Conservation (phyloP, 2,113 vertebrate species). For the Phyllostomus hastatus region DNA sequence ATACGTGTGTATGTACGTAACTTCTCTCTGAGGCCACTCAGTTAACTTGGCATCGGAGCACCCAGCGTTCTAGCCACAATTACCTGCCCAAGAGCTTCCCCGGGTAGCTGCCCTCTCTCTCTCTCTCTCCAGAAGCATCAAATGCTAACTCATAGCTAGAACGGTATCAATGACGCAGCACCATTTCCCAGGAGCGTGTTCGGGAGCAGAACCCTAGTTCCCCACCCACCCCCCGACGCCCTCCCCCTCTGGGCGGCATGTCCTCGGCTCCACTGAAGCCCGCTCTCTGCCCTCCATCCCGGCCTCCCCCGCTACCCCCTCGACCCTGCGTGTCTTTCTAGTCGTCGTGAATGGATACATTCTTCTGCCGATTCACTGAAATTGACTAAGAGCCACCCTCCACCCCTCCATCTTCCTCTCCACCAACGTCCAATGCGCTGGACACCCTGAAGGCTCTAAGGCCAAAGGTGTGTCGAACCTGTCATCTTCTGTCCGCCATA, state of each 20-base stretch:
- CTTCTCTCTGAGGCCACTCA: not conserved
- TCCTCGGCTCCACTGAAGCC: not conserved
- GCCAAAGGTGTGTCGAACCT: fast-evolving
- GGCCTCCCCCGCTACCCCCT: not conserved
- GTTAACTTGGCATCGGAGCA: fast-evolving
- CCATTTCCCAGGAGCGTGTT: not conserved
- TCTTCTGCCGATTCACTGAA: not conserved
- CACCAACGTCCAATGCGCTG: not conserved
- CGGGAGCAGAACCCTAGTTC: not conserved
- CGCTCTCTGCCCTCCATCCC: not conserved
- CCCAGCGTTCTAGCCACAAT: too few relatives aligned
- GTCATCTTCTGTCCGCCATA: not conserved
- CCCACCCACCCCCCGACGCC: fast-evolving
- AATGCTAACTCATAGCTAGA: not conserved
- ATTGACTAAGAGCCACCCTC: not conserved
- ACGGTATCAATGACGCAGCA: not conserved
- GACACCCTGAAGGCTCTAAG: not conserved
- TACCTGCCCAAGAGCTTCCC: not conserved
- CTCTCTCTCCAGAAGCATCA: not conserved
- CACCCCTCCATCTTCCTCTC: not conserved
- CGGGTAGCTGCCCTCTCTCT: too few relatives aligned
- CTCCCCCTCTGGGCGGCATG: not conserved
- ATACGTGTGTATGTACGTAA: not conserved
- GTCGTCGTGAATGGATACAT: not conserved
- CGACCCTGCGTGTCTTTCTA: not conserved